Evolutionary conservation across 2,888 invertebrate species (phyloP), one percentile per base, ranked within the genome.

Genomic region (Drosophila mimica): DNA sequence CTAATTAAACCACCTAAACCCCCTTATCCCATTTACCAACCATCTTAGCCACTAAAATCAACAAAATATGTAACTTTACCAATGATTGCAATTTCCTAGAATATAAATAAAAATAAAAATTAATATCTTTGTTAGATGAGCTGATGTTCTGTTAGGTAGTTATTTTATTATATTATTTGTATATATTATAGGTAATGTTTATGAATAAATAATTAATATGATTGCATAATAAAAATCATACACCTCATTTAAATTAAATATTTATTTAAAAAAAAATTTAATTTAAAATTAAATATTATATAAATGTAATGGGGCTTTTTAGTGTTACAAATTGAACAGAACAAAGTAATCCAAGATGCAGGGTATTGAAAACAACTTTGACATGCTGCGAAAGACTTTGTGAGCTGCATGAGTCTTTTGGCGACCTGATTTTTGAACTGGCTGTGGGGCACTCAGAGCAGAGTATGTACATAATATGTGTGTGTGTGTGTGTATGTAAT

Each of bases 381-480:
- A 62, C 71, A 58, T 49, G 58, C 28, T 20, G 33, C 13, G n/a
- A 64, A 60, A 70, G 13, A 38, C 30, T 46, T n/a, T 51, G 31
- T 1, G 48, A 60, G 8, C 46, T 66, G 52, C 58, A 38, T 46
- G 33, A 48, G 34, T 60, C 56, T 69, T 33, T 46, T 33, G 28
- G 49, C 33, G 54, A 68, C 57, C 71, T 68, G 64, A 68, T 62
- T 76, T 59, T 13, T 40, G 58, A 59, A 36, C 48, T 49, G 43
- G 53, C 60, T 51, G 36, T 46, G 8, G 5, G 34, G 28, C 48
- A 40, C 33, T 28, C 11, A 15, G 17, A 49, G 17, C 28, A 6
- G 2, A 17, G 25, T 28, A 17, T 5, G 49, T 49, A 17, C 46
- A 15, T 25, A 46, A 25, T 2, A 25, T 25, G 25, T 25, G 25